Base-by-base conservation (phyloP, 2,888 invertebrate species). In the Anarsia innoxiella region DNA sequence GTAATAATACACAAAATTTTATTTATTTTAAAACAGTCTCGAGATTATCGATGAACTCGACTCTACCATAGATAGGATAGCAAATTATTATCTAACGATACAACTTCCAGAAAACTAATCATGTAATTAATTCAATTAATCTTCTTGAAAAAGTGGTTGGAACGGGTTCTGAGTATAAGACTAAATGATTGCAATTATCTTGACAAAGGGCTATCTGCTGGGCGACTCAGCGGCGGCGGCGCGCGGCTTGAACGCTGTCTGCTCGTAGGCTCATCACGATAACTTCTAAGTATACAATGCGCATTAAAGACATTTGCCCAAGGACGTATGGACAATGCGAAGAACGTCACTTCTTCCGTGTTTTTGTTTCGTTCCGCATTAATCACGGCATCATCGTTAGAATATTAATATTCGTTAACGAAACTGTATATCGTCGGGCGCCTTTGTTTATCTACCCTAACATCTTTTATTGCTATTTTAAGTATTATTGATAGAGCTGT, bases 371-470 rank as follows among this genome's bases (percentile, higher is more conserved):
- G 63, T 75, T 71, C 76, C 72, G 67, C 64, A 64, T 72, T 60
- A 65, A 67, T 61, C 64, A 59, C 50, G 52, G 53, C 56, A 59
- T 60, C 78, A 63, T 62, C 60, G 57, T 59, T 68, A 60, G 82
- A 80, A 83, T 80, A 77, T 76, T 78, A 80, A 82, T 79, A 67
- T 62, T 61, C 50, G 54, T 59, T 62, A 59, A 53, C 61, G 55
- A 46, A 60, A 65, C 37, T 51, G 54, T 40, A 56, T 57, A 56
- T n/a, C n/a, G n/a, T 41, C 37, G 9, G 23, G 31, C 43, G 59
- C 51, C 64, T 67, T 70, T 73, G 67, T 72, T 66, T 61, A 53
- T 53, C 52, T 47, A 51, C 48, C 25, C 48, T 48, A 53, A 49
- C 51, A 40, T 46, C 53, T 63, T 56, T 54, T 56, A 48, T 60